phyloP scores from a whole-genome alignment of 2,113 vertebrate species.

The Steatornis caripensis region DNA sequence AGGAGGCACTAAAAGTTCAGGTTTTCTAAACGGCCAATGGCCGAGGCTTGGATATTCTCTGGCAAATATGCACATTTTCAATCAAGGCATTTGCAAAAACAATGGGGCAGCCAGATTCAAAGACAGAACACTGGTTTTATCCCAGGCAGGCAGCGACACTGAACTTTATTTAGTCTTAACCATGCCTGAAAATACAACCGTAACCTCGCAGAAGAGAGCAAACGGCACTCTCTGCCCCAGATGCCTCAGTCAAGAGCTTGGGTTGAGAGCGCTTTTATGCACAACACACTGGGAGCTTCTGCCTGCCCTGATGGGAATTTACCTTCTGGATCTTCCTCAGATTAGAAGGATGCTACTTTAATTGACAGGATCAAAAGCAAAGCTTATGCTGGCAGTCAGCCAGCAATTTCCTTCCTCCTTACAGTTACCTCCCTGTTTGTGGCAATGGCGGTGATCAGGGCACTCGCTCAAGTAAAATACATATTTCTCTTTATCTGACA shows the following conservation, averaged over 20 bases:
- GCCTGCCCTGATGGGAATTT: not conserved
- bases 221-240: not conserved
- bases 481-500: not conserved
- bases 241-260: not conserved
- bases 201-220: not conserved
- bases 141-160: not conserved
- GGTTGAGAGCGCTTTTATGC: not conserved
- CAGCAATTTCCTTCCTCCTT: not conserved
- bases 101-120: not conserved
- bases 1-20: not conserved
- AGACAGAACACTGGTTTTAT: not conserved
- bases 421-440: not conserved
- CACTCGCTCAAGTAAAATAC: not conserved
- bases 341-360: not conserved
- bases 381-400: not conserved
- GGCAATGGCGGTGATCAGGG: not conserved
- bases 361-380: not conserved
- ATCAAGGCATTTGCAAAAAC: not conserved
- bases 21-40: not conserved
- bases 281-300: not conserved
- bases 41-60: not conserved
- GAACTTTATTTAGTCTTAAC: not conserved
- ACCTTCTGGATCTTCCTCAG: not conserved
- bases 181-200: not conserved
- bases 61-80: not conserved